Percentiles rank a stretch among this genome's conserved stretches.
Conservation (phyloP, 2,113 vertebrate genomes). For the Phoenicopterus ruber region DNA sequence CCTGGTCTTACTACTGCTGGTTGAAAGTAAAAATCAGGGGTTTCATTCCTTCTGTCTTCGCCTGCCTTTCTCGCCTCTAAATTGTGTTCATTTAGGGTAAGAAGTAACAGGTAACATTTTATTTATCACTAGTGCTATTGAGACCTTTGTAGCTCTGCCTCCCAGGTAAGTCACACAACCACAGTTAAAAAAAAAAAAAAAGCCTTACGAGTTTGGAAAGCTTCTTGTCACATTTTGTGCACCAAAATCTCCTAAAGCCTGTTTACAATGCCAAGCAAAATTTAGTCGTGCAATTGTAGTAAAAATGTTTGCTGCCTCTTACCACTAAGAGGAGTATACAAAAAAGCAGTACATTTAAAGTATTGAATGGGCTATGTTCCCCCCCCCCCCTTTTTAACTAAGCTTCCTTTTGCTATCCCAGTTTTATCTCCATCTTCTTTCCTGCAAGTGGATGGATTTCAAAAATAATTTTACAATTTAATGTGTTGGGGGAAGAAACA, state of each 20-base stretch:
- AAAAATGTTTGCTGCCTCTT: not conserved
- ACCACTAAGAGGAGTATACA: not conserved
- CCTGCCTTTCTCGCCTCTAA: not conserved
- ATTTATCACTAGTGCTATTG: not conserved
- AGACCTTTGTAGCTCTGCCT: not conserved
- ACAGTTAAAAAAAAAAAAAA: not conserved
- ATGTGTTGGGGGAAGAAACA: not conserved
- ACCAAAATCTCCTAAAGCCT: not conserved
- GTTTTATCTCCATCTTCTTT: not conserved
- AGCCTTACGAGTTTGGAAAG: not conserved
- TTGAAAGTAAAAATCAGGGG: not conserved
- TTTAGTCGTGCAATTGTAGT: not conserved
- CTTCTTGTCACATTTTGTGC: not conserved
- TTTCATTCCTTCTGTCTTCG: not conserved
- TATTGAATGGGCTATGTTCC: not conserved
- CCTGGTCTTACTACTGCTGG: not conserved
- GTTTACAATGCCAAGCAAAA: not conserved
- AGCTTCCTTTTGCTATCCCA: not conserved
- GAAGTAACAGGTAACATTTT: not conserved
- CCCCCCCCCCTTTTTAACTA: not conserved
- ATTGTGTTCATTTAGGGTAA: not conserved
- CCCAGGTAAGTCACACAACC: not conserved
- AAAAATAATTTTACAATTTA: not conserved
- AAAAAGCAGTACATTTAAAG: not conserved
- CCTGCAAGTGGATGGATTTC: not conserved